A percentile compares a stretch with the other conserved stretches of the same genome.
Conservation (phyloP, 1,140 invertebrate species). For the Diorhabda elongata region DNA sequence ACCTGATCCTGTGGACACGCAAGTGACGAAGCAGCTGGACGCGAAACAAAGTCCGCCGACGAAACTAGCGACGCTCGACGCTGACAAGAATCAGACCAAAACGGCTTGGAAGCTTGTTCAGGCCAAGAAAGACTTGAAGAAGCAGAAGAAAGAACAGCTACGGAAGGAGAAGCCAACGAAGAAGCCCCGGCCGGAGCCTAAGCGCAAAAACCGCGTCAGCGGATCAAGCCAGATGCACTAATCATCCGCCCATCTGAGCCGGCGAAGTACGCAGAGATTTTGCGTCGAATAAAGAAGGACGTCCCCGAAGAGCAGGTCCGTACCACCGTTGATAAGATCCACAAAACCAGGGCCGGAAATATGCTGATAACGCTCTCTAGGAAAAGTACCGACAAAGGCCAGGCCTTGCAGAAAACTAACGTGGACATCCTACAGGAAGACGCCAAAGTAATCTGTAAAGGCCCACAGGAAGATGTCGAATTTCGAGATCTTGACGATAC, state of each 20-base stretch:
- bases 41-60: constrained; percentile 2
- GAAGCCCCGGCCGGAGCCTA: background rate
- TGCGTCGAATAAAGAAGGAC: background rate
- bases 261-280: no score
- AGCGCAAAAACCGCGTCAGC: background rate
- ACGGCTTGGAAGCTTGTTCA: background rate
- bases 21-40: background rate
- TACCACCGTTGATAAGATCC: no score
- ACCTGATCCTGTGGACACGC: background rate
- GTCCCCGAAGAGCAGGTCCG: background rate
- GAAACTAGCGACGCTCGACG: background rate
- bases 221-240: background rate
- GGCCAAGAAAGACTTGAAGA: background rate
- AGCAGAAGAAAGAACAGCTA: no score
- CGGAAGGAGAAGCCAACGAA: background rate
- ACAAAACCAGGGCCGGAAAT: no score
- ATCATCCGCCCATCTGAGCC: background rate
- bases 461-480: no score
- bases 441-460: no score
- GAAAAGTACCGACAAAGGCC: no score
- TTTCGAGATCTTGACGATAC: no score
- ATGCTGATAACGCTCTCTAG: no score
- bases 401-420: no score
- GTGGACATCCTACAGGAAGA: no score
- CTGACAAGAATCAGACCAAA: background rate